Base-by-base conservation (phyloP, 2,888 invertebrate genomes). In the Argyresthia albistria region DNA sequence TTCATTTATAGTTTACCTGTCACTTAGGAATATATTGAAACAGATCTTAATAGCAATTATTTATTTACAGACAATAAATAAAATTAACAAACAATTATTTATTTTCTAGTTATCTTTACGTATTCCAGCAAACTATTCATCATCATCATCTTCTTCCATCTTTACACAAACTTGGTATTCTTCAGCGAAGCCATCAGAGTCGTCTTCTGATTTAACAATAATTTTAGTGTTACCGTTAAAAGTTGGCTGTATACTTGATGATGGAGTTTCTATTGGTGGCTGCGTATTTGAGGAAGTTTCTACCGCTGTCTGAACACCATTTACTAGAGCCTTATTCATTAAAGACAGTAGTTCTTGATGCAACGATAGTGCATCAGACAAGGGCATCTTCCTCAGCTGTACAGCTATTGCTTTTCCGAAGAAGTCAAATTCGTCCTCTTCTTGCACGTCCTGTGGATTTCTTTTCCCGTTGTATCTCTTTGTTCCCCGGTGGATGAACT, bases 191-290 rank as follows among this genome's bases (percentile, higher is more conserved):
- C 6, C 25, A 25, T 25, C 25, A 25, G 25, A 25, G 25, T 25
- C 25, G 25, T 25, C 25, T 25, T 25, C 25, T 25, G 25, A 25
- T 25, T 25, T 25, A 2, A 25, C 25, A 25, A 25, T 6, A 25
- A 2, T 2, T 25, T 25, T 2, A 25, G 25, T 2, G 25, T 25
- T 25, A 25, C 6, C 25, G 25, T 25, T 25, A 25, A 25, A 25
- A 4, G 25, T 25, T 25, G 25, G 25, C 25, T 25, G 25, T 25
- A 25, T 25, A 76, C 83, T 84, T 82, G 82, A 82, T 80, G 78
- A 35, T 25, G 46, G 9, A 25, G 16, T 15, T 46, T 25, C 35
- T n/a, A 11, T 8, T 8, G 9, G 4, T 39, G 25, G 25, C 25
- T 39, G 39, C n/a, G n/a, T n/a, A n/a, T n/a, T n/a, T 80, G 78